Conservation (phyloP, 2,113 vertebrate species). For the Origma solitaria region DNA sequence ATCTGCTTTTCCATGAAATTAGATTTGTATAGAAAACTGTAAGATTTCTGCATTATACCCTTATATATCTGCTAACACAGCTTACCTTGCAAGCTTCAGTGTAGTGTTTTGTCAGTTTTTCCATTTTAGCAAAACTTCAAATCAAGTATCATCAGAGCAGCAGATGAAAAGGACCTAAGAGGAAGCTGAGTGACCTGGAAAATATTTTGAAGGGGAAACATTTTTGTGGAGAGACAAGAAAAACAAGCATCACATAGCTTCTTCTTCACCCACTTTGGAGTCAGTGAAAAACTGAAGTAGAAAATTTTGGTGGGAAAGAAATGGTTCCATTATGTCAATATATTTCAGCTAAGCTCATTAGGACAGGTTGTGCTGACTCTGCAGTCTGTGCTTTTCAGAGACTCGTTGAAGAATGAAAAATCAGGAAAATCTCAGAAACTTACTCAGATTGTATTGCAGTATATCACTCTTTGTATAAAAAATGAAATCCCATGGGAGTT, state of each 20-base stretch:
- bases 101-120: background rate
- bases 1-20: background rate
- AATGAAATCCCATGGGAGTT: fast-evolving
- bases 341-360: background rate
- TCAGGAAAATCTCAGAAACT: background rate
- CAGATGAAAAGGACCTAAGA: background rate
- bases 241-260: background rate
- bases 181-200: background rate
- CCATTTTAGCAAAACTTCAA: background rate
- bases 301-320: background rate
- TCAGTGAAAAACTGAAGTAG: background rate
- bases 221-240: background rate
- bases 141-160: background rate
- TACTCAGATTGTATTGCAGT: background rate
- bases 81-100: background rate
- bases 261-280: background rate
- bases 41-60: background rate
- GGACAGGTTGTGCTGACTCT: background rate
- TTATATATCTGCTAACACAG: background rate
- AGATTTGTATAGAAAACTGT: background rate
- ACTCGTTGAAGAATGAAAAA: background rate
- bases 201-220: background rate
- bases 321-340: background rate
- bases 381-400: background rate
- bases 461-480: background rate